These are phyloP conservation scores for Spatulosminthurus flaviceps DNA, from an alignment of 2,888 invertebrate species.

Conservation along the genomic window DNA sequence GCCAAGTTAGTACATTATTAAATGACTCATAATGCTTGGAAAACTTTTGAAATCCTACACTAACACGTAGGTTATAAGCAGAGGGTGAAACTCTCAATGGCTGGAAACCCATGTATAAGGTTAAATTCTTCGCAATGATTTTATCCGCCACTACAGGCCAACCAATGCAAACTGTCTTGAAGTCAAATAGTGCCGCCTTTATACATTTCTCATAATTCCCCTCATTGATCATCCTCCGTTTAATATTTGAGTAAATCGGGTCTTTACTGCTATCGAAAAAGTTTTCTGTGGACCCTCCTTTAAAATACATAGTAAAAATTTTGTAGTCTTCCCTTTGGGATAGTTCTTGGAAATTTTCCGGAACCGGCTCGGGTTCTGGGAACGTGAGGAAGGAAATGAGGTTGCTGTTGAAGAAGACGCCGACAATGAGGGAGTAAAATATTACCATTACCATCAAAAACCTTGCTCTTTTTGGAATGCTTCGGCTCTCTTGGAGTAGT, in stretches of 20 bases:
- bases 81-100: background rate
- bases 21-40: background rate
- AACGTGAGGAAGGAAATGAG: constrained; percentile 41
- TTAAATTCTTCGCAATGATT: constrained; percentile 24
- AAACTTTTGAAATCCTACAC: background rate
- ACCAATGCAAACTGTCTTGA: background rate
- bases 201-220: background rate
- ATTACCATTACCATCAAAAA: constrained; percentile 15
- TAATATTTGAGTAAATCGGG: background rate
- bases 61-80: background rate
- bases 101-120: background rate
- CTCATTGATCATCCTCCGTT: background rate
- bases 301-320: background rate
- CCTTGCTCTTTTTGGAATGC: background rate
- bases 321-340: background rate
- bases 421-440: constrained; percentile 30
- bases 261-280: background rate
- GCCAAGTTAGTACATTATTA: background rate
- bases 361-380: background rate
- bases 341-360: background rate
- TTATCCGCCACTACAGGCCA: background rate
- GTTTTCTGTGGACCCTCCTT: background rate
- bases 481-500: background rate
- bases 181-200: background rate
- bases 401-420: constrained; percentile 32